Percentiles rank a stretch among this genome's conserved stretches.
phyloP scores from a whole-genome alignment of 2,888 invertebrate genomes.

The Drosophila neonasuta region DNA sequence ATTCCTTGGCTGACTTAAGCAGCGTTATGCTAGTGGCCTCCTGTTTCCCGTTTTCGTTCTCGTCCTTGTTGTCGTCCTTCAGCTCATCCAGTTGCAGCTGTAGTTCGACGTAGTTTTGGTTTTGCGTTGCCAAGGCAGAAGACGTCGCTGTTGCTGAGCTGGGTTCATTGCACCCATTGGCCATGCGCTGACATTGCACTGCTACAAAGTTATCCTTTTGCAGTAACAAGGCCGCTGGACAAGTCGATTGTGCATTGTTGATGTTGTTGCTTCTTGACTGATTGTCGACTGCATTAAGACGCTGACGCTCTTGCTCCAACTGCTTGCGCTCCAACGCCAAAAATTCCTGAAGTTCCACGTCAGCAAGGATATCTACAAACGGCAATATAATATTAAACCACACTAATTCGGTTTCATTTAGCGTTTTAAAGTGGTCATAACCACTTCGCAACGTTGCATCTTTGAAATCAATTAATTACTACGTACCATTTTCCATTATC shows the following conservation, averaged over 20 bases:
- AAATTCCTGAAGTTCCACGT: conserved; percentile 73
- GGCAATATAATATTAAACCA: neutral
- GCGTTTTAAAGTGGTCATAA: neutral
- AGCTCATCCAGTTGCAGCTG: conserved; percentile 30
- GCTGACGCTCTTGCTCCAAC: conserved; percentile 63
- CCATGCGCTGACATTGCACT: conserved; percentile 59
- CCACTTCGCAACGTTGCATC: neutral
- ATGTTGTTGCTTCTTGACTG: conserved; percentile 8
- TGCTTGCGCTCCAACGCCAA: conserved; percentile 62
- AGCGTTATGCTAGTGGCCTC: conserved; percentile 21
- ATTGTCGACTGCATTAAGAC: conserved; percentile 33
- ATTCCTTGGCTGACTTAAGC: conserved; percentile 70
- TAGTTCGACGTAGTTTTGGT: conserved; percentile 50
- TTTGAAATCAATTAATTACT: neutral
- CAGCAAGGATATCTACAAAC: conserved; percentile 18
- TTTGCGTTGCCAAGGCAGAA: conserved; percentile 66
- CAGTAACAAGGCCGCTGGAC: conserved; percentile 63
- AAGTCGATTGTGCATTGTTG: conserved; percentile 25
- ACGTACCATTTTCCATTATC: conserved; percentile 7
- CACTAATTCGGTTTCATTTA: neutral
- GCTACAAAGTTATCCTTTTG: conserved; percentile 44
- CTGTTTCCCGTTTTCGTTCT: conserved; percentile 1
- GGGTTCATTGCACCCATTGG: conserved; percentile 60
- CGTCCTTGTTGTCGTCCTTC: neutral
- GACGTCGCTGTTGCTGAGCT: conserved; percentile 22